These are phyloP conservation scores for Drosophila oshimai DNA, from an alignment of 1,140 invertebrate genomes.

Conservation along the genomic window DNA sequence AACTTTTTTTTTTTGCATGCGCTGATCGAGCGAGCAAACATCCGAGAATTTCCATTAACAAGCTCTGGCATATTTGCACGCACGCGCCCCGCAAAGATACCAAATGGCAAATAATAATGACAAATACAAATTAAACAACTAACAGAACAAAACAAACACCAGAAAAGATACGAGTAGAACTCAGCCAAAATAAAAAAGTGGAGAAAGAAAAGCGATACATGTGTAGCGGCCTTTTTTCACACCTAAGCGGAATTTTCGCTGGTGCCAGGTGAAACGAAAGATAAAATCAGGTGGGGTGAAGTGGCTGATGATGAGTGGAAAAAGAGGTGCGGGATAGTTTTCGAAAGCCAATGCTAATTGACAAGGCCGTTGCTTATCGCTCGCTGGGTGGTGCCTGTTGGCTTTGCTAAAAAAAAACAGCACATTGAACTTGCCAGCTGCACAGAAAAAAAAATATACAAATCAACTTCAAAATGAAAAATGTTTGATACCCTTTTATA, in stretches of 20 bases:
- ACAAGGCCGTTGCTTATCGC: conserved; percentile 67
- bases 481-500: not conserved
- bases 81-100: conserved; percentile 29
- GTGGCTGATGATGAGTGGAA: not conserved
- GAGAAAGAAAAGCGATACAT: conserved; percentile 43
- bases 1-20: too few relatives aligned
- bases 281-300: conserved; percentile 25
- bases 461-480: not conserved
- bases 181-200: not conserved
- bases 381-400: conserved; percentile 1
- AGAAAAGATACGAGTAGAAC: conserved; percentile 25
- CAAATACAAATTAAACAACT: conserved; percentile 58
- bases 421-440: conserved; percentile 30
- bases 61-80: conserved; percentile 38
- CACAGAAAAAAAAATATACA: not conserved
- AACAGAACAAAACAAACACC: conserved; percentile 51
- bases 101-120: conserved; percentile 28
- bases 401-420: conserved; percentile 1
- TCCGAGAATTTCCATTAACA: conserved; percentile 5
- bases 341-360: conserved; percentile 60
- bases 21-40: conserved; percentile 17
- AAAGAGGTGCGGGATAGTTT: not conserved
- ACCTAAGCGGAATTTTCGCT: conserved; percentile 50
- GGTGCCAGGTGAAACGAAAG: conserved; percentile 35
- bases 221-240: conserved; percentile 65